Evolutionary conservation across 2,888 invertebrate species (phyloP).

Genomic region (Rhagophthalmus giganteus): DNA sequence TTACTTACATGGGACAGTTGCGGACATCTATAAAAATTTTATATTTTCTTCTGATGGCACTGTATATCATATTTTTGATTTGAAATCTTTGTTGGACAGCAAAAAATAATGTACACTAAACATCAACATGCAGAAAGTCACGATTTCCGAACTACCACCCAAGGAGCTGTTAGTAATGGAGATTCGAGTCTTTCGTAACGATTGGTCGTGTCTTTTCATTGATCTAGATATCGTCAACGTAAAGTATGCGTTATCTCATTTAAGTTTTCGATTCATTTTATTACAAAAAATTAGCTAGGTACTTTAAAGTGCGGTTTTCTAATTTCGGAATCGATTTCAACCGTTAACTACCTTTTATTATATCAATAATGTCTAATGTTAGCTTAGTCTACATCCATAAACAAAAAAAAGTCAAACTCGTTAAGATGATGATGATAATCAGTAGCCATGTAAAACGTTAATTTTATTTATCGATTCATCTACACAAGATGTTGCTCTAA

Average conservation of each 20-base stretch:
- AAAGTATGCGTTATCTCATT: constrained; percentile 17
- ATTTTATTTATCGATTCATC: too few relatives aligned
- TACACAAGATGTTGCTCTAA: too few relatives aligned
- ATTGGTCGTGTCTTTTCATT: constrained; percentile 33
- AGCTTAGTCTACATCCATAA: too few relatives aligned
- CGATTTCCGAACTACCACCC: constrained; percentile 40
- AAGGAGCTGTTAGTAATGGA: constrained; percentile 35
- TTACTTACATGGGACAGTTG: too few relatives aligned
- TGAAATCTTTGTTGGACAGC: constrained; percentile 10
- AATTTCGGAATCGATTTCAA: constrained; percentile 14
- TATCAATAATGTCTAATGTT: too few relatives aligned
- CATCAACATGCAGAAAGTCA: constrained; percentile 35
- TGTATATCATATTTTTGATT: constrained; percentile 4
- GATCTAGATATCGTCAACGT: constrained; percentile 31
- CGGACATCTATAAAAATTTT: background rate
- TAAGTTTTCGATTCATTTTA: constrained; percentile 1
- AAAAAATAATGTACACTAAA: constrained; percentile 16
- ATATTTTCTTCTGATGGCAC: background rate
- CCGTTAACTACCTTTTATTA: too few relatives aligned
- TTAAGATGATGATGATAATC: too few relatives aligned
- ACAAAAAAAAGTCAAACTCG: too few relatives aligned
- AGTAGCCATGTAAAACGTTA: too few relatives aligned
- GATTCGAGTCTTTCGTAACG: constrained; percentile 29
- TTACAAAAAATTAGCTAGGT: background rate
- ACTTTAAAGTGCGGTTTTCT: constrained; percentile 8